phyloP scores from a whole-genome alignment of 2,797 vertebrate genomes.

The Bradypus variegatus region DNA sequence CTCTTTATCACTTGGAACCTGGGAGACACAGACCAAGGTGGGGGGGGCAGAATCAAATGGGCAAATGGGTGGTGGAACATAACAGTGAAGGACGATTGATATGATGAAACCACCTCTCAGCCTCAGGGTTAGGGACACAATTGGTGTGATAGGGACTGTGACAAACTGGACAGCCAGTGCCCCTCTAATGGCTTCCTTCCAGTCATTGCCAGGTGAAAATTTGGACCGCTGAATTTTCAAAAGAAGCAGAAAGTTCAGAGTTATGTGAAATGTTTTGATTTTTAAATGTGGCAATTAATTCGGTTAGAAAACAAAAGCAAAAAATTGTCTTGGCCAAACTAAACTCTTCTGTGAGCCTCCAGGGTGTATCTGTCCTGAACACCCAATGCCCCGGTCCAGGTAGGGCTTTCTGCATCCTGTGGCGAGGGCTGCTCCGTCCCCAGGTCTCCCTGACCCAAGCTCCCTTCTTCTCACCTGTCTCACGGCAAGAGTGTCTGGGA shows the following conservation, averaged over 20 bases:
- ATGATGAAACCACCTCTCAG: background rate
- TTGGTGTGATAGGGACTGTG: background rate
- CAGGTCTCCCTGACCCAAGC: background rate
- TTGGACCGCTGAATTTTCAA: constrained; percentile 12
- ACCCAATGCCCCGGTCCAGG: background rate
- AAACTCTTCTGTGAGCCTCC: background rate
- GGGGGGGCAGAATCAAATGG: background rate
- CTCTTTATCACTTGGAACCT: background rate
- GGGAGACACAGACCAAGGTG: background rate
- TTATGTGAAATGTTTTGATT: background rate
- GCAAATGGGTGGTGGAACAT: background rate
- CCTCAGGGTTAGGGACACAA: background rate
- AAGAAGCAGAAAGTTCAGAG: background rate
- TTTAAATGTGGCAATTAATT: background rate
- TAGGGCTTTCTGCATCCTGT: background rate
- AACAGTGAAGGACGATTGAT: background rate
- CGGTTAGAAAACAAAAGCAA: background rate
- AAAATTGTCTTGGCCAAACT: background rate
- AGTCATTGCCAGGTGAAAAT: background rate
- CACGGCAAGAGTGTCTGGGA: background rate
- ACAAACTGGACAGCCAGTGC: background rate
- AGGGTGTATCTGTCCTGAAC: background rate
- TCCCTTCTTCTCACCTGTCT: background rate
- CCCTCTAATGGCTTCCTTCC: background rate
- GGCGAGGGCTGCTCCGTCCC: background rate